phyloP scores from a whole-genome alignment of 1,140 invertebrate genomes.

The Philotrypesis tridentata region DNA sequence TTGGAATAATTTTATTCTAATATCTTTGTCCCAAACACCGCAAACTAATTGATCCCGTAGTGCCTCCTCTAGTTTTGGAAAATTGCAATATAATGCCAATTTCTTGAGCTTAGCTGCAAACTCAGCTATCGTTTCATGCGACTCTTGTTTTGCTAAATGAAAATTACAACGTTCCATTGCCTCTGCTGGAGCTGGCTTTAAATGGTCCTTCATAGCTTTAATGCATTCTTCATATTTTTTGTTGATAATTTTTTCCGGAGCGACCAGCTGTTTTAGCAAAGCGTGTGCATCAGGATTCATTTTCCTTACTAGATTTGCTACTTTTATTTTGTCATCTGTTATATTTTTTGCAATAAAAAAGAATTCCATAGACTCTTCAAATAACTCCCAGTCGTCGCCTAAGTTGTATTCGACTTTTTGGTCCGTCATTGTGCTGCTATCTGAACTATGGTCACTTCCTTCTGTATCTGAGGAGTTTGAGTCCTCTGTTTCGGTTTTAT shows the following conservation, averaged over 20 bases:
- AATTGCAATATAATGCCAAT: too few species aligned
- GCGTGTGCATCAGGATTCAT: background rate
- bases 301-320: background rate
- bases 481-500: background rate
- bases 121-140: background rate
- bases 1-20: slow-evolving; percentile 31
- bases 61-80: too few species aligned
- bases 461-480: too few species aligned
- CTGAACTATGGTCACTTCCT: too few species aligned
- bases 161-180: background rate
- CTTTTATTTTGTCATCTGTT: background rate
- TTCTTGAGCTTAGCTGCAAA: too few species aligned
- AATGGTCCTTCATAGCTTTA: background rate
- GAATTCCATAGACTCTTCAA: background rate
- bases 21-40: background rate
- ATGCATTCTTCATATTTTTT: background rate
- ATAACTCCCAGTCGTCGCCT: background rate
- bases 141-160: background rate
- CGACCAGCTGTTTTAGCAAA: background rate
- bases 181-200: background rate
- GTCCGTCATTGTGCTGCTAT: background rate
- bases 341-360: background rate
- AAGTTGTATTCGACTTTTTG: background rate
- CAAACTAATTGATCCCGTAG: too few species aligned
- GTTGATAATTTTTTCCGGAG: background rate